phyloP scores from a whole-genome alignment of 2,797 vertebrate species.

The Hoplostethus mediterraneus region DNA sequence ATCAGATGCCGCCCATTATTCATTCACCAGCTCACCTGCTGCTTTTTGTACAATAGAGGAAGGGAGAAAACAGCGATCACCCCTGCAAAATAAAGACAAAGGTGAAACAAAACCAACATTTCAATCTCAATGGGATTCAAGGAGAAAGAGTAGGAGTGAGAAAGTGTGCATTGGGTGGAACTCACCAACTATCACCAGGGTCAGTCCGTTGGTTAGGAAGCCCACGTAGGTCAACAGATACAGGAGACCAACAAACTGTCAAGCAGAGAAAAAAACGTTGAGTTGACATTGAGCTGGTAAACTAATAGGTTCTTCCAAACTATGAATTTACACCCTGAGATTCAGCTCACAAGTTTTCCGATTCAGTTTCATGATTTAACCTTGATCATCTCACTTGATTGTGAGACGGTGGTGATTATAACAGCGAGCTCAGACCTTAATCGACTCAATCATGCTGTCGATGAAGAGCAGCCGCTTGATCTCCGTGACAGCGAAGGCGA shows the following conservation, averaged over 20 bases:
- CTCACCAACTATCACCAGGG: conserved; percentile 90
- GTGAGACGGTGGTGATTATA: neutral
- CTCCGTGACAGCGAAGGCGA: conserved; percentile 82
- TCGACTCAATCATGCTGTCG: conserved; percentile 87
- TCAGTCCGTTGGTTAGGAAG: conserved; percentile 88
- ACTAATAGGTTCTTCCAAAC: neutral
- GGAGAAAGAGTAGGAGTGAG: too few species aligned
- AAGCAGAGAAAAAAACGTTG: conserved; percentile 12
- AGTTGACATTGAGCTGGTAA: neutral
- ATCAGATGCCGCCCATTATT: neutral
- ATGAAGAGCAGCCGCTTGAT: conserved; percentile 91
- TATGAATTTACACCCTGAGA: neutral
- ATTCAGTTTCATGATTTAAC: neutral
- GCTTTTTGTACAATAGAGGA: conserved; percentile 91
- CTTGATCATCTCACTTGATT: neutral
- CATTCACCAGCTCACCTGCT: conserved; percentile 85
- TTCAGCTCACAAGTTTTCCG: neutral
- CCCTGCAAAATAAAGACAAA: conserved; percentile 77
- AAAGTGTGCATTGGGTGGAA: neutral
- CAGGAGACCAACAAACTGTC: conserved; percentile 89
- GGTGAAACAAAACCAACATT: neutral
- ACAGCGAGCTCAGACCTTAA: conserved; percentile 84
- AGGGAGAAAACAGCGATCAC: conserved; percentile 90
- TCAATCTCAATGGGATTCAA: neutral
- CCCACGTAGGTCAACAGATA: conserved; percentile 92